phyloP scores from a whole-genome alignment of 2,113 vertebrate species.

The Meriones unguiculatus region DNA sequence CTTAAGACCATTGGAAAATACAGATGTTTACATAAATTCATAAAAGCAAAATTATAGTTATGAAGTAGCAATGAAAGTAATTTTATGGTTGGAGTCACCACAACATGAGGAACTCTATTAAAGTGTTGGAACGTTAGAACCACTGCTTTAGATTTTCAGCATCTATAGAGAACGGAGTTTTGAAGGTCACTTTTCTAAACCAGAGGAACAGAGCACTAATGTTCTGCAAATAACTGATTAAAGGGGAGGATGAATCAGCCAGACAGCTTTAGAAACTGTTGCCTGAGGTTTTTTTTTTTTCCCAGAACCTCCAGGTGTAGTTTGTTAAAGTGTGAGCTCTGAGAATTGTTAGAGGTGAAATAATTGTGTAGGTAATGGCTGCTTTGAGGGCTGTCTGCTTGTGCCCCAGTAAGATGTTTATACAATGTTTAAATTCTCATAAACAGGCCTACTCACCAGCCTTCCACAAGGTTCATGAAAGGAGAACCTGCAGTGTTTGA shows the following conservation, averaged over 20 bases:
- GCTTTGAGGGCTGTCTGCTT: neutral
- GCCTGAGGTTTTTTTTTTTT: neutral
- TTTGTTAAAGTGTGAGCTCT: neutral
- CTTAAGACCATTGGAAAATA: neutral
- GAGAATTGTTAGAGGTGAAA: neutral
- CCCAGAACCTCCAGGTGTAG: too few species aligned
- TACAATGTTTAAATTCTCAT: rapidly evolving
- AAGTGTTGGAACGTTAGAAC: neutral
- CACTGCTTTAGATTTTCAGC: neutral
- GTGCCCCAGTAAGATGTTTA: neutral
- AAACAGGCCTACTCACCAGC: rapidly evolving
- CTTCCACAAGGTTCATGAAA: neutral
- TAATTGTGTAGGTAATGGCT: neutral
- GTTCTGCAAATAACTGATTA: neutral
- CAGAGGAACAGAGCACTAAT: neutral
- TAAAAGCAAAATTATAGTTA: neutral
- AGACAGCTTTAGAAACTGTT: neutral
- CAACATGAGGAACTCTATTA: neutral
- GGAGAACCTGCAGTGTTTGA: neutral
- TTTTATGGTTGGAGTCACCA: neutral
- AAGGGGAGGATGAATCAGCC: rapidly evolving
- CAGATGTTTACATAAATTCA: neutral
- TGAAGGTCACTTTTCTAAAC: neutral
- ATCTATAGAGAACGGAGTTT: neutral
- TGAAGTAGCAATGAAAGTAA: neutral